Evolutionary conservation across 2,113 vertebrate genomes (phyloP), one percentile per base, ranked within the genome.

Genomic region (Holacanthus passer): DNA sequence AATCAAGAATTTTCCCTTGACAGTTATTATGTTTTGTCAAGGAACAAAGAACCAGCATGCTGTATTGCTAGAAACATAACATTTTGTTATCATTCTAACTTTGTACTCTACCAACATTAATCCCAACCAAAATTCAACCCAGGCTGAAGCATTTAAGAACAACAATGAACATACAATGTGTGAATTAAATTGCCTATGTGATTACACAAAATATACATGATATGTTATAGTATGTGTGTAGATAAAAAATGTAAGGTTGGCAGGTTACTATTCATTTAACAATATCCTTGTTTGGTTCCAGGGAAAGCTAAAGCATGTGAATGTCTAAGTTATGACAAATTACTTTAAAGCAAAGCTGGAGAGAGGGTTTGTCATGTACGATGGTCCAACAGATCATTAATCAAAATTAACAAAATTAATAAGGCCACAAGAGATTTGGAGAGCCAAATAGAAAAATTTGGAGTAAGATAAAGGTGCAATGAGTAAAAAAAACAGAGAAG

Each of bases 391-490:
- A 55, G 37, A 37, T 60, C 55, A 62, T 66, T 60, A 37, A 75
- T 79, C 66, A 66, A 43, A 35, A 70, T 76, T 29, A 41, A 65
- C 70, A 53, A 41, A 52, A 76, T 55, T 52, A 60, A 66, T n/a
- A 67, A 64, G 47, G 47, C 41, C 39, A 43, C 11, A 43, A 12
- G 55, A 60, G 48, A 66, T 75, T 39, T 50, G 27, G 16, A 56
- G 27, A 29, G 71, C 64, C 56, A 73, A 19, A 70, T 14, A 52
- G 62, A 41, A 50, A 0, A 68, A 75, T 32, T 13, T 43, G 20
- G 29, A 81, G 41, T 12, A 20, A 24, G 9, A 50, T 32, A 32
- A 29, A 31, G 16, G 29, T 22, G 22, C 31, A 17, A 39, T 8
- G 12, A 60, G 45, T 27, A 20, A 59, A 71, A 47, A 39, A 64